These are phyloP conservation scores for Monoplex corrugatus DNA, from an alignment of 2,888 invertebrate species.

Conservation along the genomic window DNA sequence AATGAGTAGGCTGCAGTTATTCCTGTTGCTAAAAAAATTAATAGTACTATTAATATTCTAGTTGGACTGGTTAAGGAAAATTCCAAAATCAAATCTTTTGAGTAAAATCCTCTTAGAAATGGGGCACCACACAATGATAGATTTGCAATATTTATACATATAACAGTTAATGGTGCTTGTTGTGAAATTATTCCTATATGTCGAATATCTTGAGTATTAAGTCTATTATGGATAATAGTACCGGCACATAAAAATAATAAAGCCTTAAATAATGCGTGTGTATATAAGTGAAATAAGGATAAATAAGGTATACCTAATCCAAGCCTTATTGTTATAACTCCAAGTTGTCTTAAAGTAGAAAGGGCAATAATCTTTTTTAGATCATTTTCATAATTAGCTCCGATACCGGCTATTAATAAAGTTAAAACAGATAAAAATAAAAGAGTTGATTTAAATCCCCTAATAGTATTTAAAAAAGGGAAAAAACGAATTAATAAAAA, in stretches of 20 bases:
- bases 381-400: constrained; percentile 83
- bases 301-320: constrained; percentile 84
- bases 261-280: constrained; percentile 90
- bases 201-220: constrained; percentile 88
- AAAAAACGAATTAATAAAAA: constrained; percentile 89
- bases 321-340: constrained; percentile 88
- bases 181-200: constrained; percentile 61
- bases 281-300: constrained; percentile 88
- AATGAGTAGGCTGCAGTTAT: constrained; percentile 49
- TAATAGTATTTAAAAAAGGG: constrained; percentile 82
- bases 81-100: constrained; percentile 75
- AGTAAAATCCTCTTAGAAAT: constrained; percentile 75
- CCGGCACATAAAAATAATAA: constrained; percentile 89
- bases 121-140: constrained; percentile 70
- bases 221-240: constrained; percentile 86
- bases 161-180: constrained; percentile 67
- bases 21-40: constrained; percentile 42
- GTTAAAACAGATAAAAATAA: constrained; percentile 83
- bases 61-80: constrained; percentile 18
- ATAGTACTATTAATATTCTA: neutral
- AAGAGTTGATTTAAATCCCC: constrained; percentile 83
- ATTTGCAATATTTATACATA: constrained; percentile 61
- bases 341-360: constrained; percentile 89
- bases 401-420: constrained; percentile 77
- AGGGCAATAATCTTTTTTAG: constrained; percentile 91